Percentiles rank a stretch among this genome's conserved stretches.
phyloP scores from a whole-genome alignment of 2,113 vertebrate genomes.

The Myotis brandtii region DNA sequence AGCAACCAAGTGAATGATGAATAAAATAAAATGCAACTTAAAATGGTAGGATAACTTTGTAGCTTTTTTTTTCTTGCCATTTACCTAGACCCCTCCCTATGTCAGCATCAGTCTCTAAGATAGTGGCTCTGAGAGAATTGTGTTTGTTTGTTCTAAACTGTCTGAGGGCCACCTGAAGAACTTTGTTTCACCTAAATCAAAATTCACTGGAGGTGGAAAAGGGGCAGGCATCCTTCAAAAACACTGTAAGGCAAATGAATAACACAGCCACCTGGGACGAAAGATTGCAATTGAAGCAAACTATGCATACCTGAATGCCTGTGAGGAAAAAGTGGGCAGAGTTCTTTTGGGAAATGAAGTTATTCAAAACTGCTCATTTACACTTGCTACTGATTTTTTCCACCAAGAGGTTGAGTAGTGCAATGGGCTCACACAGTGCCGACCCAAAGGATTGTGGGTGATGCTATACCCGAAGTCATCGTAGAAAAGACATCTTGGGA shows the following conservation, averaged over 20 bases:
- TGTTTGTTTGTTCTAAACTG: neutral
- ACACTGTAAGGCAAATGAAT: neutral
- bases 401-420: neutral
- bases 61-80: neutral
- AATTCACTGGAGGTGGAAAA: neutral
- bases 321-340: neutral
- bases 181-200: neutral
- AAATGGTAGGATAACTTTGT: neutral
- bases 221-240: neutral
- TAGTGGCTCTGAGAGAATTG: neutral
- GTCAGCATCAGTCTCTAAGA: neutral
- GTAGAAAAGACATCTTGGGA: constrained; percentile 6
- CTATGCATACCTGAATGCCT: neutral
- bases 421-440: neutral
- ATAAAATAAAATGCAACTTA: neutral
- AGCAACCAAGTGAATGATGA: neutral
- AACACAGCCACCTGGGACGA: neutral
- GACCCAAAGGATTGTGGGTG: neutral
- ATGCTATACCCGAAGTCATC: neutral
- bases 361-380: neutral
- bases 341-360: neutral
- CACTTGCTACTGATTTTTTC: neutral
- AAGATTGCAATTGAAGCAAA: neutral
- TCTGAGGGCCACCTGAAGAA: neutral
- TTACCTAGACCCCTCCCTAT: neutral